A percentile compares a stretch with the other conserved stretches of the same genome.
Conservation (phyloP, 1,140 invertebrate genomes). For the Drosophila guanche region DNA sequence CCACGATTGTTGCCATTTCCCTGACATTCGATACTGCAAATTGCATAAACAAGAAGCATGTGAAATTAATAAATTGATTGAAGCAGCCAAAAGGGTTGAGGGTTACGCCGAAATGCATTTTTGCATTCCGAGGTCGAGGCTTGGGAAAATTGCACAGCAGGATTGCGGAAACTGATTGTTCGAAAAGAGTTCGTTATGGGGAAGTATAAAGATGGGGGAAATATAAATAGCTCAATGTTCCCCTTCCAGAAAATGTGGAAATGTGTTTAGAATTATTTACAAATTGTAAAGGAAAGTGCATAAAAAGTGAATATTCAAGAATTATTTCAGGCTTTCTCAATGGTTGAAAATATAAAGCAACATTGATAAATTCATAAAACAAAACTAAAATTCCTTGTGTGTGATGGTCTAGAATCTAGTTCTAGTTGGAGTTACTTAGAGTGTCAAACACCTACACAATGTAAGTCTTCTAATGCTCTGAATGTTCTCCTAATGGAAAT, state of each 20-base stretch:
- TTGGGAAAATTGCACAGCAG: conserved; percentile 38
- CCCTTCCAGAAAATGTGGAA: background rate
- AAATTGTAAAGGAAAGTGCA: background rate
- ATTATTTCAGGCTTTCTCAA: too few relatives aligned
- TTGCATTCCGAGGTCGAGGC: conserved; percentile 38
- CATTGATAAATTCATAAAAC: too few relatives aligned
- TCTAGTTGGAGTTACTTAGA: too few relatives aligned
- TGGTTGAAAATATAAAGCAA: background rate
- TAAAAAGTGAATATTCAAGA: too few relatives aligned
- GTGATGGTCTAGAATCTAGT: too few relatives aligned
- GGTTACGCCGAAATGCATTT: conserved; percentile 31
- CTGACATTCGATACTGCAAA: conserved; percentile 75
- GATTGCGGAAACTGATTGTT: conserved; percentile 34
- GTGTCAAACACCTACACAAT: too few relatives aligned
- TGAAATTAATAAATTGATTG: conserved; percentile 75
- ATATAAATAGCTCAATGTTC: too few relatives aligned
- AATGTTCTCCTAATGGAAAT: background rate
- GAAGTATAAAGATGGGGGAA: background rate
- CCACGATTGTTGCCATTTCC: conserved; percentile 45
- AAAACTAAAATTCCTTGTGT: too few relatives aligned
- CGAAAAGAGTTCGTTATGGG: conserved; percentile 10
- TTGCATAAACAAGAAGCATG: conserved; percentile 74
- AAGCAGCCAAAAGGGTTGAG: conserved; percentile 49
- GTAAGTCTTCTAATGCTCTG: too few relatives aligned
- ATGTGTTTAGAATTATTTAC: background rate